Base-by-base conservation (phyloP, 2,113 vertebrate genomes). In the Lutjanus erythropterus region DNA sequence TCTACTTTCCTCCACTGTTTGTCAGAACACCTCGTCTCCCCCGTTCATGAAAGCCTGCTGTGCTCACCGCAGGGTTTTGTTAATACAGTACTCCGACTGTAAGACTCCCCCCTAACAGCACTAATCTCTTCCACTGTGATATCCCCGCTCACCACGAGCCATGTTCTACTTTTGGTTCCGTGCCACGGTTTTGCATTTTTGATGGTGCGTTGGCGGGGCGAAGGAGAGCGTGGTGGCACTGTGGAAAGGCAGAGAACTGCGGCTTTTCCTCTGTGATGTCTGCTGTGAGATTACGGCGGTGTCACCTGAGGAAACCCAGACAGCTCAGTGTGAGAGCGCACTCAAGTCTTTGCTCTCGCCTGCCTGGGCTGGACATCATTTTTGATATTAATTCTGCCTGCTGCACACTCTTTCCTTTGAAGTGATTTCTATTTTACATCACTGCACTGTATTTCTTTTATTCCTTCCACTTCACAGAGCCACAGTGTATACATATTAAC, bases 161-260 rank as follows among this genome's bases (percentile, higher is more conserved):
- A 35, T 81, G 73, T 77, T 85, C 74, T 56, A 66, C 76, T 81
- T 87, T 47, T 80, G 71, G 60, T 71, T 86, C 70, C 78, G 18
- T 53, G 78, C 55, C 58, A 74, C 6, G 65, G 46, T 84, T 82
- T 69, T 84, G 80, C 81, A 84, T 88, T 84, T 80, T 85, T 87
- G 79, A 88, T 85, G 74, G 70, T 29, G 88, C 58, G 73, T 89
- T 73, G 81, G 83, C 37, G 72, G 56, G 56, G 14, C 44, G 65
- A 58, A 61, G 75, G 39, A 11, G 66, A 71, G 59, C 37, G 2
- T 2, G 0, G 70, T 67, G 71, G 82, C 53, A 44, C 41, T 31
- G 65, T 23, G 69, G 77, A 65, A 81, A 69, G 77, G 61, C 59
- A 52, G 61, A 61, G 42, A 52, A 19, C 39, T 7, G 64, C 37